A percentile compares a stretch with the other conserved stretches of the same genome.
These are phyloP conservation scores for Crepidodera aurea DNA, from an alignment of 2,888 invertebrate genomes.

Conservation along the genomic window DNA sequence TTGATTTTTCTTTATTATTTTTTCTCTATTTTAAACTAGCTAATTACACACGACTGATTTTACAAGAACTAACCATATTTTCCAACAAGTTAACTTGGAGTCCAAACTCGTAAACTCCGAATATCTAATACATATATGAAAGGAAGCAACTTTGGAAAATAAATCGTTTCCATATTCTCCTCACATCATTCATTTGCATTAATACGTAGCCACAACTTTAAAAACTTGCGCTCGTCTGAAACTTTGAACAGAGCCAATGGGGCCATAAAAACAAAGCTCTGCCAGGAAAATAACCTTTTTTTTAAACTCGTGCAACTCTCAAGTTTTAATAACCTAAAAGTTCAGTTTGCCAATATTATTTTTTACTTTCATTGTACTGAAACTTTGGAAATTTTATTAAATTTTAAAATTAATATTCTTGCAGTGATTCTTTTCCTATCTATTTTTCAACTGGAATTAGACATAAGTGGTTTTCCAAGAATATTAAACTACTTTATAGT, in stretches of 20 bases:
- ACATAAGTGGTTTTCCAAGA: too few relatives aligned
- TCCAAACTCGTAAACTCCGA: neutral
- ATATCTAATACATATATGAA: neutral
- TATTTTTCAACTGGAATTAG: too few relatives aligned
- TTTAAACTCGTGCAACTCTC: slow-evolving; percentile 18
- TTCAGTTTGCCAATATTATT: slow-evolving; percentile 30
- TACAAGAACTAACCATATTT: neutral
- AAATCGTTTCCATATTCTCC: slow-evolving; percentile 17
- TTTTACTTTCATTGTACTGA: slow-evolving; percentile 4
- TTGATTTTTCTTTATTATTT: too few relatives aligned
- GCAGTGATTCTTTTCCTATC: slow-evolving; percentile 9
- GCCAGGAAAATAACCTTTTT: slow-evolving; percentile 22
- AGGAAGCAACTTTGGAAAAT: slow-evolving; percentile 3
- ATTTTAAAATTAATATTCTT: slow-evolving; percentile 25
- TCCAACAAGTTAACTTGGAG: neutral
- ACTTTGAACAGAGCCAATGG: slow-evolving; percentile 25
- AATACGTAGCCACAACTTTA: slow-evolving; percentile 28
- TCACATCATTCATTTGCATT: slow-evolving; percentile 25
- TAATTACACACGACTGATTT: neutral
- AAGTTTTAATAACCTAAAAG: slow-evolving; percentile 33
- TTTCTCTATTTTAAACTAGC: neutral
- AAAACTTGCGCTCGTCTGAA: slow-evolving; percentile 28
- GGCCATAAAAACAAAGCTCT: slow-evolving; percentile 29
- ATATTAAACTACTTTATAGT: too few relatives aligned
- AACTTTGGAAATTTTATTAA: slow-evolving; percentile 22